Conservation (phyloP, 2,797 vertebrate species). For the Mallotus villosus region DNA sequence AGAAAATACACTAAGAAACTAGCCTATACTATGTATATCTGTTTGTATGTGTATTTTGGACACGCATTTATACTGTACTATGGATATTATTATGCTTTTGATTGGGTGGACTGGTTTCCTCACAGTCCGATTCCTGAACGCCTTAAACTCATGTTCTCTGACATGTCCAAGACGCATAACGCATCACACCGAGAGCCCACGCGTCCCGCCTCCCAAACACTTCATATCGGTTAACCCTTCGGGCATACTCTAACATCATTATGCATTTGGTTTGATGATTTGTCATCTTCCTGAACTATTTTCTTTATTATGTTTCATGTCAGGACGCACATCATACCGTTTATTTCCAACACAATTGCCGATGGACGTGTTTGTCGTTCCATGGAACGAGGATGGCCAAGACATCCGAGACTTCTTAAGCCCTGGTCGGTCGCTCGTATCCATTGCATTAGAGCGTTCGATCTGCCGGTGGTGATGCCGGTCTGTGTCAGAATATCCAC, state of each 20-base stretch:
- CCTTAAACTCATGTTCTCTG: constrained; percentile 53
- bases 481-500: constrained; percentile 93
- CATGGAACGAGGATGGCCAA: constrained; percentile 94
- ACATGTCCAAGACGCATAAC: constrained; percentile 71
- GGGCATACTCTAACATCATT: constrained; percentile 49
- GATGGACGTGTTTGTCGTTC: constrained; percentile 81
- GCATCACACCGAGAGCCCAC: constrained; percentile 71
- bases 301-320: no score
- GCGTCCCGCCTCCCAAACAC: constrained; percentile 70
- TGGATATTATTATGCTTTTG: constrained; percentile 54
- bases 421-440: constrained; percentile 89
- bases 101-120: constrained; percentile 63
- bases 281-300: no score
- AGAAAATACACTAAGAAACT: constrained; percentile 26
- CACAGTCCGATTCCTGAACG: constrained; percentile 29
- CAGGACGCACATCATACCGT: constrained; percentile 75
- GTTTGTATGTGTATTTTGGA: constrained; percentile 38
- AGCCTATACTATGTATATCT: neutral
- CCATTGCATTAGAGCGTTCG: constrained; percentile 92
- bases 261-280: constrained; percentile 38
- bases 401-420: constrained; percentile 93
- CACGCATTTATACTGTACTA: constrained; percentile 41
- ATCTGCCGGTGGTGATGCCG: constrained; percentile 87
- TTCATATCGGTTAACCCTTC: constrained; percentile 71
- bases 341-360: constrained; percentile 79